Conservation (phyloP, 2,888 invertebrate genomes). For the Leucophora obtusa region DNA sequence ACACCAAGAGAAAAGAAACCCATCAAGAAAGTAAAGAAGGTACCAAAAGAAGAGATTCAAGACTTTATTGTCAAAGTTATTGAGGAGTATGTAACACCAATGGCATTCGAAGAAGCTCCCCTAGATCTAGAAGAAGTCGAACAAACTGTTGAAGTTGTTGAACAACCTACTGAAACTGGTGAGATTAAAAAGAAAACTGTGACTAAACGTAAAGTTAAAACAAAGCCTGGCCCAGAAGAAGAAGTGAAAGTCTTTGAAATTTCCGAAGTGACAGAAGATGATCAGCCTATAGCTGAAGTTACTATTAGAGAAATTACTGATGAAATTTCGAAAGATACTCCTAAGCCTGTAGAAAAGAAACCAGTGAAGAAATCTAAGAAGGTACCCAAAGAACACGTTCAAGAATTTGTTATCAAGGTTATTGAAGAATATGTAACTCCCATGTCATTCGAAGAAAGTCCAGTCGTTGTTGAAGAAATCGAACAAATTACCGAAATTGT, state of each 20-base stretch:
- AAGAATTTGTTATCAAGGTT: constrained; percentile 69
- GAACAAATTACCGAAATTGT: constrained; percentile 65
- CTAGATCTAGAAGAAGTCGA: constrained; percentile 56
- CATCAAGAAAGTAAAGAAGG: constrained; percentile 74
- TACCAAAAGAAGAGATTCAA: constrained; percentile 74
- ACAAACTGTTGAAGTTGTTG: constrained; percentile 65
- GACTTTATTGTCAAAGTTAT: constrained; percentile 76
- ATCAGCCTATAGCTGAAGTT: constrained; percentile 76
- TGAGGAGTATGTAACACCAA: constrained; percentile 65
- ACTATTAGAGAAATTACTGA: constrained; percentile 71
- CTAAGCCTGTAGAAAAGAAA: constrained; percentile 67
- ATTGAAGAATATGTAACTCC: constrained; percentile 65
- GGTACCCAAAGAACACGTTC: constrained; percentile 72
- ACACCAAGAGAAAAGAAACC: constrained; percentile 68
- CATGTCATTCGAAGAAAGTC: constrained; percentile 19
- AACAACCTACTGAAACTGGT: constrained; percentile 65
- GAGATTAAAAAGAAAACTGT: constrained; percentile 65
- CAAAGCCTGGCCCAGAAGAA: constrained; percentile 72
- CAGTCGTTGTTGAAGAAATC: constrained; percentile 63
- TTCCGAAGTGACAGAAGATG: constrained; percentile 72
- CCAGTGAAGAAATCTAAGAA: constrained; percentile 72
- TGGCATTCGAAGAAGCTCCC: constrained; percentile 52
- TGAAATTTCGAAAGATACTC: constrained; percentile 59
- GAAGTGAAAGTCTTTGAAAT: constrained; percentile 71
- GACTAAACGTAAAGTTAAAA: constrained; percentile 72